These are phyloP conservation scores for Zeugodacus cucurbitae DNA, from an alignment of 1,140 invertebrate genomes.

Conservation along the genomic window DNA sequence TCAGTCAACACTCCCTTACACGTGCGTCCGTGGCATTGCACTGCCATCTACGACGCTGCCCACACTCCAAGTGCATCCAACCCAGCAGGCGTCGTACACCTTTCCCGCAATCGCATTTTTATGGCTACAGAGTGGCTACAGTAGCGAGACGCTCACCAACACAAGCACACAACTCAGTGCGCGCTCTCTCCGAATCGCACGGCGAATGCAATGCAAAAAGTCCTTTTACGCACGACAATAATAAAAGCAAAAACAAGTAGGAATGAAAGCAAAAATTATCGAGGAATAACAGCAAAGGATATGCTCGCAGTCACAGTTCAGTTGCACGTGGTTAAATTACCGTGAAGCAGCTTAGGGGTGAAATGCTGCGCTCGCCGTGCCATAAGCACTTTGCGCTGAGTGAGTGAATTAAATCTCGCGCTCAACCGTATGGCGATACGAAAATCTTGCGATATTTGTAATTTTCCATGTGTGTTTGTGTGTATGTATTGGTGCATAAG, in stretches of 20 bases:
- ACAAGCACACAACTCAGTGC: neutral
- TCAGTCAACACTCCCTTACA: neutral
- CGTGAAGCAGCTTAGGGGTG: conserved; percentile 28
- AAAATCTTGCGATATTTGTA: neutral
- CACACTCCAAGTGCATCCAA: conserved; percentile 12
- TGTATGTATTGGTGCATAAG: neutral
- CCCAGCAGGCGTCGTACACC: neutral
- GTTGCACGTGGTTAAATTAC: conserved; percentile 34
- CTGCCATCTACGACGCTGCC: conserved; percentile 15
- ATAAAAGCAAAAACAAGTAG: neutral
- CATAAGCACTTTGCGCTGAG: conserved; percentile 17
- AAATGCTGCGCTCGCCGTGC: neutral
- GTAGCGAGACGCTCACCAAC: neutral
- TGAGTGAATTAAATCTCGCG: conserved; percentile 36
- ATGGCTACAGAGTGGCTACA: conserved; percentile 13
- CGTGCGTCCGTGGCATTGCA: neutral
- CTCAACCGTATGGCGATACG: neutral
- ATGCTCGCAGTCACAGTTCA: neutral
- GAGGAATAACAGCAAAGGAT: neutral
- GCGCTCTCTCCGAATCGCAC: neutral
- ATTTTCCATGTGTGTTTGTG: neutral
- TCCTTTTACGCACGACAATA: conserved; percentile 15
- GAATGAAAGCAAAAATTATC: neutral
- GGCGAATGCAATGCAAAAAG: conserved; percentile 5
- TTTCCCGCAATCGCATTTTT: neutral